Percentiles rank a stretch among this genome's conserved stretches.
Evolutionary conservation across 2,888 invertebrate genomes (phyloP).

Genomic region (Crioceris asparagi): DNA sequence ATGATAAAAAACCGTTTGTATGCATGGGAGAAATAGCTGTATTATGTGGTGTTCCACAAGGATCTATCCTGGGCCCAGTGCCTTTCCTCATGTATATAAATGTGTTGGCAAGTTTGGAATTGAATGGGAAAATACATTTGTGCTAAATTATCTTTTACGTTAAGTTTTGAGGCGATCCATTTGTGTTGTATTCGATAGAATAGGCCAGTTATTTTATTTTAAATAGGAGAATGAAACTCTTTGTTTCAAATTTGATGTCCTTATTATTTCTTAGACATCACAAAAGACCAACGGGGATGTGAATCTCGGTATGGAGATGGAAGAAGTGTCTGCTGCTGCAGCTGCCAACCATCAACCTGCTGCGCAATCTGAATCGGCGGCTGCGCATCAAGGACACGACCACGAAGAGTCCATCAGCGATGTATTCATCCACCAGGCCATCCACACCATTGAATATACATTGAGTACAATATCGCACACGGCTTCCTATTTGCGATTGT

Average conservation of each 20-base stretch:
- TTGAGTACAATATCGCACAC: conserved; percentile 94
- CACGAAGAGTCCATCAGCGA: conserved; percentile 65
- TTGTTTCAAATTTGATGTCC: not conserved
- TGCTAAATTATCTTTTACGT: too few relatives aligned
- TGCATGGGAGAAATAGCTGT: too few relatives aligned
- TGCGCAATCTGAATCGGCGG: conserved; percentile 20
- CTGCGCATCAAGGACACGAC: conserved; percentile 39
- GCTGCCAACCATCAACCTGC: conserved; percentile 12
- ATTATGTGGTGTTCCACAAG: too few relatives aligned
- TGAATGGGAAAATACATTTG: too few relatives aligned
- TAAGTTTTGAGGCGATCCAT: too few relatives aligned
- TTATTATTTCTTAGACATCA: conserved; percentile 6
- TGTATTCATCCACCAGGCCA: conserved; percentile 85
- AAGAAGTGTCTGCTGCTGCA: conserved; percentile 33
- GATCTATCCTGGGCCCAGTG: too few relatives aligned
- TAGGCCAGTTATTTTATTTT: too few relatives aligned
- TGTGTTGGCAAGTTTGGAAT: too few relatives aligned
- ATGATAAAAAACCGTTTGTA: too few relatives aligned
- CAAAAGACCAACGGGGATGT: conserved; percentile 49
- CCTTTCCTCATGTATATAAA: too few relatives aligned
- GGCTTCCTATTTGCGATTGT: conserved; percentile 89
- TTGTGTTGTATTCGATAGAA: too few relatives aligned
- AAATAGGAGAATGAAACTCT: too few relatives aligned
- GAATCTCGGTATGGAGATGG: conserved; percentile 56
- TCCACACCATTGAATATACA: conserved; percentile 95